Conservation (phyloP, 1,140 invertebrate genomes). For the Drosophila serrata region DNA sequence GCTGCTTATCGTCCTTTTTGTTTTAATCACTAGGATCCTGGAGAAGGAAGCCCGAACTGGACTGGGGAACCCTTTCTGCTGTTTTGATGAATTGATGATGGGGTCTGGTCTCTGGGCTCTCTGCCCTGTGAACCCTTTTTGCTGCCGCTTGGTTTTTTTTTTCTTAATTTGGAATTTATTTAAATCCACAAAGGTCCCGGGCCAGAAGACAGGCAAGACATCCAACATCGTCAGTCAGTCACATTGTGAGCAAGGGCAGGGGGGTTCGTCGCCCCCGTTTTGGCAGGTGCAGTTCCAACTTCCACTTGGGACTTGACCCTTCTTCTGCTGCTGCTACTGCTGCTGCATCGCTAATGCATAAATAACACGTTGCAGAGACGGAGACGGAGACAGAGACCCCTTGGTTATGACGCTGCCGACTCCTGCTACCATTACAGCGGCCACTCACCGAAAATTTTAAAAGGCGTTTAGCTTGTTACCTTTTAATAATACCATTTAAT, state of each 20-base stretch:
- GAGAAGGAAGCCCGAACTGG: slow-evolving; percentile 1
- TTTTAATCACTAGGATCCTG: slow-evolving; percentile 67
- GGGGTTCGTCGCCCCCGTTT: slow-evolving; percentile 69
- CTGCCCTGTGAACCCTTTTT: slow-evolving; percentile 50
- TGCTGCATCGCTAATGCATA: slow-evolving; percentile 66
- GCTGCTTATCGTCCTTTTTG: slow-evolving; percentile 79
- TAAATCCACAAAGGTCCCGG: slow-evolving; percentile 64
- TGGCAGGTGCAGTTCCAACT: slow-evolving; percentile 66
- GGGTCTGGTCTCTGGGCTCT: slow-evolving; percentile 57
- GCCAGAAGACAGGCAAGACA: not conserved
- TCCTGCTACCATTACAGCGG: slow-evolving; percentile 49
- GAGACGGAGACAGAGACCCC: slow-evolving; percentile 21
- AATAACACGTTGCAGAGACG: slow-evolving; percentile 64
- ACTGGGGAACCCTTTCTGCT: slow-evolving; percentile 29
- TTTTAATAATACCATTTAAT: slow-evolving; percentile 83
- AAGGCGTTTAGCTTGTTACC: slow-evolving; percentile 83
- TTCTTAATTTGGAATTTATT: slow-evolving; percentile 85
- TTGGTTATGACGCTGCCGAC: slow-evolving; percentile 18
- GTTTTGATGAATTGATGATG: slow-evolving; percentile 85
- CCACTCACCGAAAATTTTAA: slow-evolving; percentile 72
- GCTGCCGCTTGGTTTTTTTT: slow-evolving; percentile 51
- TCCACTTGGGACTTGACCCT: slow-evolving; percentile 13
- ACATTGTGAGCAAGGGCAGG: slow-evolving; percentile 18
- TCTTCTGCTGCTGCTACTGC: slow-evolving; percentile 29
- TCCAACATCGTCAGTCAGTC: slow-evolving; percentile 35